Percentiles rank a stretch among this genome's conserved stretches.
phyloP scores from a whole-genome alignment of 2,797 vertebrate genomes.

The Paguma larvata region DNA sequence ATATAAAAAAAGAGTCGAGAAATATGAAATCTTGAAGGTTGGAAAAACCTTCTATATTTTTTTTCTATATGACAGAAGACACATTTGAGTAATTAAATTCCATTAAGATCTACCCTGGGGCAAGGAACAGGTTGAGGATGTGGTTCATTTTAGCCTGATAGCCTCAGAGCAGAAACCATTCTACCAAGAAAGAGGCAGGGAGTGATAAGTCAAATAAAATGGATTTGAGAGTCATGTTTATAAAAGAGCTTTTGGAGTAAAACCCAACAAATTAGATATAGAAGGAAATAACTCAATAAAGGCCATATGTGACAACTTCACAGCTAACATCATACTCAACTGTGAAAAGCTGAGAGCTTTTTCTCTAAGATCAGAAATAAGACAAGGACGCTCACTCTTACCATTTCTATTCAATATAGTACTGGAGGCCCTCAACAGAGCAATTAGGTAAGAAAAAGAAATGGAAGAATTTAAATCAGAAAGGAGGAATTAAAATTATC shows the following conservation, averaged over 20 bases:
- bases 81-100: background rate
- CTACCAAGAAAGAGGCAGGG: background rate
- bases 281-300: background rate
- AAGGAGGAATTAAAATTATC: background rate
- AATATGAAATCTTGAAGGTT: background rate
- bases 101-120: background rate
- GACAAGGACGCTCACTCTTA: background rate
- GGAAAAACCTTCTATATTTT: background rate
- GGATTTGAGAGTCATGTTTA: background rate
- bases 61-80: background rate
- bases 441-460: background rate
- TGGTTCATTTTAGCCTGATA: background rate
- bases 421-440: background rate
- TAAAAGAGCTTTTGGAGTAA: slow-evolving; percentile 29
- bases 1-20: background rate
- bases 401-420: background rate
- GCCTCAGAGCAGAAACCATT: background rate
- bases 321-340: background rate
- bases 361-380: background rate
- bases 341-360: background rate
- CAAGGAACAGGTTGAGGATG: background rate
- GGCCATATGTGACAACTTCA: background rate
- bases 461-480: background rate
- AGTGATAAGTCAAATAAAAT: background rate
- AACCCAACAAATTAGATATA: background rate